These are phyloP conservation scores for Castor canadensis DNA, from an alignment of 2,113 vertebrate genomes.

Conservation along the genomic window DNA sequence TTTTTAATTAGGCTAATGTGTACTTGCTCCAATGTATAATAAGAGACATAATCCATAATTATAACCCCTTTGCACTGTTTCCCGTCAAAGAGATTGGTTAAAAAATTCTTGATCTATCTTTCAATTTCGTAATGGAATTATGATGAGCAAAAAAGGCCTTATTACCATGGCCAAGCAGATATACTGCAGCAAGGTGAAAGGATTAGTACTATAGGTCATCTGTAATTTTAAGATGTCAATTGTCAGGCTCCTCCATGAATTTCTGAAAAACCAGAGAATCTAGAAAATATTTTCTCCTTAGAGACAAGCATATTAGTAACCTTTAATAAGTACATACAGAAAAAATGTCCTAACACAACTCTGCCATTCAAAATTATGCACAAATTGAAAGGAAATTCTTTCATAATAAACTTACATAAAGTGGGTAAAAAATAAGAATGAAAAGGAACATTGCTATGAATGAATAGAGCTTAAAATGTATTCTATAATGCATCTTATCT, in stretches of 20 bases:
- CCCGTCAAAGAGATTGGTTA: conserved; percentile 73
- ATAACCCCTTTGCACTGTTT: conserved; percentile 77
- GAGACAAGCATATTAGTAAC: background rate
- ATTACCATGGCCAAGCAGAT: conserved; percentile 56
- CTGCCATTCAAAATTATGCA: background rate
- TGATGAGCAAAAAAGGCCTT: conserved; percentile 61
- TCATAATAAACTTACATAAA: background rate
- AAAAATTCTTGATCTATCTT: conserved; percentile 72
- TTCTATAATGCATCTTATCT: background rate
- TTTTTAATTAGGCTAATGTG: conserved; percentile 76
- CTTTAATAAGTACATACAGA: background rate
- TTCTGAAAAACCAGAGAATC: conserved; percentile 59
- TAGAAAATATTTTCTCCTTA: conserved; percentile 58
- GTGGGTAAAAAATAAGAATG: background rate
- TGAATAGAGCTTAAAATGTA: background rate
- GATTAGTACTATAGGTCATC: conserved; percentile 58
- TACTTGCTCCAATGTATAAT: conserved; percentile 72
- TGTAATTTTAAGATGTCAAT: conserved; percentile 61
- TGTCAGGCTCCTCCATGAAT: background rate
- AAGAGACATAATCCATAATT: conserved; percentile 80
- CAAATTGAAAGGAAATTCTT: background rate
- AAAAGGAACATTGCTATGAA: background rate
- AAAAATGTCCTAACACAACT: background rate
- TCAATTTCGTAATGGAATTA: conserved; percentile 78
- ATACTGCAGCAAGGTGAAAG: conserved; percentile 60